These are phyloP conservation scores for Crypturellus tataupa DNA, from an alignment of 2,797 vertebrate genomes.

Conservation along the genomic window DNA sequence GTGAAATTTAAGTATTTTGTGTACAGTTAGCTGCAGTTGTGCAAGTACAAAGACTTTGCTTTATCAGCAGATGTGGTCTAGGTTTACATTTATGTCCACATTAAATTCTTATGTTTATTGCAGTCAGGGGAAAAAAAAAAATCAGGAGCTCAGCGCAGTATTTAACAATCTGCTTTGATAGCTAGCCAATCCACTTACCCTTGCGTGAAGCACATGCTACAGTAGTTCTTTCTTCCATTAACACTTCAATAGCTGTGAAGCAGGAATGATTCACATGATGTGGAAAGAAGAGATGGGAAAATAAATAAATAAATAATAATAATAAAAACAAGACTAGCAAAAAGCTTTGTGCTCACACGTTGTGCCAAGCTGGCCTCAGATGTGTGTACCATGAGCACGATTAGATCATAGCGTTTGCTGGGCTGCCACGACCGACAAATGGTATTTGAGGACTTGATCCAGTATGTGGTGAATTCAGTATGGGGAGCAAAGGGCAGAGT, in stretches of 20 bases:
- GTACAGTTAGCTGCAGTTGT: constrained; percentile 31
- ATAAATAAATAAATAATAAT: too few relatives aligned
- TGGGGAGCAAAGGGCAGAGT: not conserved
- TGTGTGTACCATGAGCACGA: not conserved
- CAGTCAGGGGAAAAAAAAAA: not conserved
- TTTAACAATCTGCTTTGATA: constrained; percentile 62
- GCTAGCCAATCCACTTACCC: constrained; percentile 15
- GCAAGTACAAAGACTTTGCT: constrained; percentile 59
- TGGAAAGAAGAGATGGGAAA: not conserved
- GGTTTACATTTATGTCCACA: constrained; percentile 52
- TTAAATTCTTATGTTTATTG: constrained; percentile 6
- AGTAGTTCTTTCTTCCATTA: constrained; percentile 40
- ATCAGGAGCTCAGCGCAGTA: not conserved
- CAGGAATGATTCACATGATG: not conserved
- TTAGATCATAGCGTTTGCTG: not conserved
- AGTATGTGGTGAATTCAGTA: not conserved
- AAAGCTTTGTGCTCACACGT: not conserved
- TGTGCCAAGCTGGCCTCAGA: not conserved
- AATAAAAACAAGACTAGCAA: not conserved
- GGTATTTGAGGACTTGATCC: constrained; percentile 9
- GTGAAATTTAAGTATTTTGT: constrained; percentile 61
- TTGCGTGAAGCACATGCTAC: constrained; percentile 15
- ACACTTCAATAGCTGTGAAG: constrained; percentile 44
- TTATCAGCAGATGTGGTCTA: constrained; percentile 64
- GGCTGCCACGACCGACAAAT: not conserved